phyloP scores from a whole-genome alignment of 2,888 invertebrate species.

The Icerya purchasi region DNA sequence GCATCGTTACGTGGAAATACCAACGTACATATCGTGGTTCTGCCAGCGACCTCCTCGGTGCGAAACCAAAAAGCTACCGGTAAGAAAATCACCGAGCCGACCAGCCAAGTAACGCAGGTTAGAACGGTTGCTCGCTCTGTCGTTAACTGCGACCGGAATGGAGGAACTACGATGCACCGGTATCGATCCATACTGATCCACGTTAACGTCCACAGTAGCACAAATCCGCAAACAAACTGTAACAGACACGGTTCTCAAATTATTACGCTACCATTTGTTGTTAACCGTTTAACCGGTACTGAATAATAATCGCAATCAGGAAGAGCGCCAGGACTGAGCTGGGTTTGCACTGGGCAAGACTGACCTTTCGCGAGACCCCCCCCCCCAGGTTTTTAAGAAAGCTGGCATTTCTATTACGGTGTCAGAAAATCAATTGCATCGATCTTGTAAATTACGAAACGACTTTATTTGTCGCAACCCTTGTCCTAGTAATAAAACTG shows the following conservation, averaged over 20 bases:
- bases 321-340: too few species aligned
- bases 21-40: constrained; percentile 28
- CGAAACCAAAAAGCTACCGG: constrained; percentile 33
- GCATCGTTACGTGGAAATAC: constrained; percentile 30
- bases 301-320: too few species aligned
- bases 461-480: too few species aligned
- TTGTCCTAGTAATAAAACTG: too few species aligned
- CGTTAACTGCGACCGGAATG: constrained; percentile 31
- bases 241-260: constrained; percentile 18
- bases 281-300: too few species aligned
- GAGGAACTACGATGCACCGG: constrained; percentile 33
- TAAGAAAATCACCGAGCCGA: constrained; percentile 29
- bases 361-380: too few species aligned
- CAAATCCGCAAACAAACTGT: constrained; percentile 35
- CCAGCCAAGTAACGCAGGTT: constrained; percentile 29
- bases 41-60: constrained; percentile 19
- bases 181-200: constrained; percentile 35
- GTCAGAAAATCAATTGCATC: too few species aligned
- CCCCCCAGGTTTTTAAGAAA: too few species aligned
- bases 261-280: too few species aligned
- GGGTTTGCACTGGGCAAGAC: too few species aligned
- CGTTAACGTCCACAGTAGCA: constrained; percentile 34
- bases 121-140: constrained; percentile 25
- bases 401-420: too few species aligned
- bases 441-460: too few species aligned